phyloP scores from a whole-genome alignment of 1,140 invertebrate species.

The Parasteatoda tepidariorum region DNA sequence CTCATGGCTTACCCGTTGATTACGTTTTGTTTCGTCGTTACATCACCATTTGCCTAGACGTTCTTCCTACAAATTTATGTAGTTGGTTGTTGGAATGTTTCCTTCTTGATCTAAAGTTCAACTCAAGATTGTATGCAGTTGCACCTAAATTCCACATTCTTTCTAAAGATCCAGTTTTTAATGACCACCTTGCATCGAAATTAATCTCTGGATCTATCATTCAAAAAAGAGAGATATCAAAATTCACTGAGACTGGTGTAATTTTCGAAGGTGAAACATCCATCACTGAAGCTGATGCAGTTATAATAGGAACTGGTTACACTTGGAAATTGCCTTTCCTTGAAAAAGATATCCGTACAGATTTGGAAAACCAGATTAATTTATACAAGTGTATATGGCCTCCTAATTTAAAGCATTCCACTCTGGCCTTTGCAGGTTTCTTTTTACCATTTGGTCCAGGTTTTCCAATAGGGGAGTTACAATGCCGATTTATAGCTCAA shows the following conservation, averaged over 20 bases:
- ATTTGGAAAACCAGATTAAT: too few relatives aligned
- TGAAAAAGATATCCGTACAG: too few relatives aligned
- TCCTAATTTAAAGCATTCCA: slow-evolving; percentile 64
- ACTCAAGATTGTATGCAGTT: not conserved
- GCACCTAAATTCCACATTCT: not conserved
- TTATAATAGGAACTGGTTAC: not conserved
- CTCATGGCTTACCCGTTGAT: not conserved
- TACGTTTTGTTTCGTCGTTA: not conserved
- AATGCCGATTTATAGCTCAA: slow-evolving; percentile 60
- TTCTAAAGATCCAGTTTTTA: too few relatives aligned
- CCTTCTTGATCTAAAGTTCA: not conserved
- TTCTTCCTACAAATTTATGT: not conserved
- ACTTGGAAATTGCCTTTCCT: too few relatives aligned
- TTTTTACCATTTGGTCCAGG: slow-evolving; percentile 71
- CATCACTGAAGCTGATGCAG: too few relatives aligned
- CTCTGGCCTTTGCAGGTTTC: slow-evolving; percentile 71
- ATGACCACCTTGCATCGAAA: not conserved
- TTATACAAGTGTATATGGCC: slow-evolving; percentile 70
- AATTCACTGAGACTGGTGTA: not conserved
- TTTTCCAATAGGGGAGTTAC: slow-evolving; percentile 71
- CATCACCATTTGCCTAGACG: not conserved
- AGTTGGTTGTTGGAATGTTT: not conserved
- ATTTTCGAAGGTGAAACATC: not conserved
- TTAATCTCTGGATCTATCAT: not conserved
- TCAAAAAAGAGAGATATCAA: not conserved